Conservation (phyloP, 2,113 vertebrate species). For the Onychostruthus taczanowskii region DNA sequence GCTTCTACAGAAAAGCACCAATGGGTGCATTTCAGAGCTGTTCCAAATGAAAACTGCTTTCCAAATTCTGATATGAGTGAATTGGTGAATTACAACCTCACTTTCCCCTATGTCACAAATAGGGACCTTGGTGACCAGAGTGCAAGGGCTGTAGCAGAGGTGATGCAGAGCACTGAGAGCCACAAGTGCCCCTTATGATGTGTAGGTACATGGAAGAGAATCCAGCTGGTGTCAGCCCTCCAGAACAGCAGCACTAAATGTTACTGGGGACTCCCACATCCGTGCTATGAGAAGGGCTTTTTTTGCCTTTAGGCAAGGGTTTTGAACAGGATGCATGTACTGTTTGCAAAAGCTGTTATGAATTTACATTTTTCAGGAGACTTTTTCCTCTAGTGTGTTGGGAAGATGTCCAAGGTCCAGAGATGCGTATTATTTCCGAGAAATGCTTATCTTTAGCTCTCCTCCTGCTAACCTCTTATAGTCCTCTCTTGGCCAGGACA, state of each 20-base stretch:
- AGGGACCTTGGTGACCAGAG: background rate
- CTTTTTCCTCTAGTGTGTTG: background rate
- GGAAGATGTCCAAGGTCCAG: background rate
- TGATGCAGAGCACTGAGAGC: background rate
- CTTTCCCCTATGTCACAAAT: background rate
- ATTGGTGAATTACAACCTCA: rapidly evolving
- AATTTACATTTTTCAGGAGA: conserved; percentile 31
- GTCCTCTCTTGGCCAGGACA: background rate
- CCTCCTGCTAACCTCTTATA: background rate
- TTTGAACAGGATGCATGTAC: background rate
- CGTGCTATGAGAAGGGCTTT: background rate
- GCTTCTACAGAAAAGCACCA: background rate
- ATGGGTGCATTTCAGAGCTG: background rate
- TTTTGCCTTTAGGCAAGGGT: background rate
- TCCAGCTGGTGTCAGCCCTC: background rate
- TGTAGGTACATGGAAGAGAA: background rate
- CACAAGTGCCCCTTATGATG: background rate
- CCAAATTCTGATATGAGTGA: background rate
- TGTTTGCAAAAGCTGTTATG: background rate
- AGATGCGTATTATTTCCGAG: background rate
- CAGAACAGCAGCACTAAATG: background rate
- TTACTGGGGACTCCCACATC: background rate
- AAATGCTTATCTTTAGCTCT: conserved; percentile 27
- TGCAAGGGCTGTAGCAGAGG: background rate
- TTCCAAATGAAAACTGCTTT: background rate